These are phyloP conservation scores for Thunnus thynnus DNA, from an alignment of 2,113 vertebrate species.

Conservation along the genomic window DNA sequence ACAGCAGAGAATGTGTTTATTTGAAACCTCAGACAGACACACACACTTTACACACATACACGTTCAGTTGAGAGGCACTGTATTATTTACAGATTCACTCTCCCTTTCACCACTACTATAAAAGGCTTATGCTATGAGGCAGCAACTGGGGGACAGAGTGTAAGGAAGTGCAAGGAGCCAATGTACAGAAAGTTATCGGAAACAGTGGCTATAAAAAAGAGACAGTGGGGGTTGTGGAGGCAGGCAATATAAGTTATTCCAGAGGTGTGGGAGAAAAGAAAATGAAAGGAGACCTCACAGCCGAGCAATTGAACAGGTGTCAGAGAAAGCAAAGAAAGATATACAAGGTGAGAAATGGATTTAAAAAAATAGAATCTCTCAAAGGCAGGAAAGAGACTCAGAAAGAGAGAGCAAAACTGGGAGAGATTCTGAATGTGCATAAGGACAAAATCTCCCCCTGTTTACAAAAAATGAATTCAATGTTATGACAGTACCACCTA, in stretches of 20 bases:
- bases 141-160: conserved; percentile 17
- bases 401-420: neutral
- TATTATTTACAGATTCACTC: conserved; percentile 76
- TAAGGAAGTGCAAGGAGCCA: conserved; percentile 9
- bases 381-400: conserved; percentile 5
- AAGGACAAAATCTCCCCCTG: neutral
- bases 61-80: conserved; percentile 46
- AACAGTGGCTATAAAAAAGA: neutral
- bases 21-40: conserved; percentile 50
- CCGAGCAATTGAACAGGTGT: conserved; percentile 42
- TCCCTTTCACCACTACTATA: conserved; percentile 62
- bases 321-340: conserved; percentile 11
- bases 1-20: conserved; percentile 63
- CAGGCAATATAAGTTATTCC: conserved; percentile 22
- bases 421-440: neutral
- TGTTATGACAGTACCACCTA: neutral
- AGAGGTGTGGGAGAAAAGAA: conserved; percentile 27
- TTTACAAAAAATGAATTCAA: no score
- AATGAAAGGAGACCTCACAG: conserved; percentile 36
- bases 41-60: conserved; percentile 28
- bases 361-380: conserved; percentile 21
- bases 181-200: conserved; percentile 31
- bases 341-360: conserved; percentile 49
- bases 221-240: conserved; percentile 17
- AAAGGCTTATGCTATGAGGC: conserved; percentile 57